Evolutionary conservation across 1,140 invertebrate genomes (phyloP), one percentile per base, ranked within the genome.

Genomic region (Drosophila athabasca): DNA sequence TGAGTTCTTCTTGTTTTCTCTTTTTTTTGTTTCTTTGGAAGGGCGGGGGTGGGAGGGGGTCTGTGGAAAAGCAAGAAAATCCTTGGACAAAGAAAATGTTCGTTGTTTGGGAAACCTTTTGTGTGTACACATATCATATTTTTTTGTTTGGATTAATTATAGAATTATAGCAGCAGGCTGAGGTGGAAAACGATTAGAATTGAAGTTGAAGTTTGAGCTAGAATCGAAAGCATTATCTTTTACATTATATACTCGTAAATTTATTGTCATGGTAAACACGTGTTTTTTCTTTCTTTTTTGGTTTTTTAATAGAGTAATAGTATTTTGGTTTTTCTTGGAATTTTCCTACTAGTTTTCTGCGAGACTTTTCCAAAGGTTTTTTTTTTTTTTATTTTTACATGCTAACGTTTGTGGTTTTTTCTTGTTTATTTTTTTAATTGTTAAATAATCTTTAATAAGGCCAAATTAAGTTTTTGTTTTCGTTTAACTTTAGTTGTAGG

Each of bases 81-180:
- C 35, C 46, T 72, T 45, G 71, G 45, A 62, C 62, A 66, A 88
- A 89, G 89, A 73, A 46, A 84, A 78, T 89, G 35, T 91, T 91
- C 90, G 90, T 91, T 91, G 90, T 91, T 73, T 64, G 72, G 90
- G 90, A 91, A 91, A 91, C 90, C 90, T 91, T 91, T 83, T 70
- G 50, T 11, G 55, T 61, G 44, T 49, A 39, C 35, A 39, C 4
- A 26, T 26, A 26, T 26, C 17, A 5, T 83, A 26, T 41, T 13
- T 54, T 19, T 19, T 26, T 19, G 17, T 19, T 62, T 59, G 8
- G 64, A 44, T 35, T 43, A 44, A 41, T 61, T 75, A 24, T 35
- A 13, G 39, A 52, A 61, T 65, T 66, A 19, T 55, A 46, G 41
- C 51, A 49, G 5, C 3, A 29, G 53, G 43, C 46, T 62, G 51